Base-by-base conservation (phyloP, 2,113 vertebrate genomes). In the Tichodroma muraria region DNA sequence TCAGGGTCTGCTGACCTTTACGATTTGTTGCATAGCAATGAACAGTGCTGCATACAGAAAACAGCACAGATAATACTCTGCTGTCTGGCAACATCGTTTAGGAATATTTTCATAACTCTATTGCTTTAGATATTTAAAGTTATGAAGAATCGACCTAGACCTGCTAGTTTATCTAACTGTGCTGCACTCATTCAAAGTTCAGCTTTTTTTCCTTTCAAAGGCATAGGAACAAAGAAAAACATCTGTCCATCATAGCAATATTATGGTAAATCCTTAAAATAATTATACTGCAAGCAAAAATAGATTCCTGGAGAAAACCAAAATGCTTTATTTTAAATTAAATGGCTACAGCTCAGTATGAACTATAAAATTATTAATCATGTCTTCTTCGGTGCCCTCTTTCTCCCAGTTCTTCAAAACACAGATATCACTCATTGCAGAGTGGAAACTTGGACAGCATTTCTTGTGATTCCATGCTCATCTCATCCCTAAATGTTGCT, bases 391-490 rank as follows among this genome's bases (percentile, higher is more conserved):
- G 60, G 57, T 80, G 73, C 45, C 45, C 54, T 88, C 60, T 82
- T 42, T 79, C 45, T 88, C 44, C 14, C 50, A 81, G 57, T n/a
- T 93, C 92, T 88, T 79, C 56, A 86, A 89, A 80, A 94, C 96
- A 92, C 56, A 73, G 53, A 79, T 89, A 66, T 93, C 69, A 81
- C 33, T 80, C 69, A 45, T 75, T 82, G 54, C 38, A 54, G 79
- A 90, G 44, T 82, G 93, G 95, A 97, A 95, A 89, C 80, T 96
- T 92, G 86, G 76, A 95, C 59, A 78, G 56, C 49, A 38, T 92
- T 92, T 93, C 83, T 90, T 78, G 69, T 66, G 79, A 92, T 81
- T 96, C 92, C 80, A 72, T 8, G 16, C 56, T 93, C 91, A 56
- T 88, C 82, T 94, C 69, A 49, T 79, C 93, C 90, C 76, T 92